Conservation (phyloP, 2,888 invertebrate species). For the Drosophila mayaguana region DNA sequence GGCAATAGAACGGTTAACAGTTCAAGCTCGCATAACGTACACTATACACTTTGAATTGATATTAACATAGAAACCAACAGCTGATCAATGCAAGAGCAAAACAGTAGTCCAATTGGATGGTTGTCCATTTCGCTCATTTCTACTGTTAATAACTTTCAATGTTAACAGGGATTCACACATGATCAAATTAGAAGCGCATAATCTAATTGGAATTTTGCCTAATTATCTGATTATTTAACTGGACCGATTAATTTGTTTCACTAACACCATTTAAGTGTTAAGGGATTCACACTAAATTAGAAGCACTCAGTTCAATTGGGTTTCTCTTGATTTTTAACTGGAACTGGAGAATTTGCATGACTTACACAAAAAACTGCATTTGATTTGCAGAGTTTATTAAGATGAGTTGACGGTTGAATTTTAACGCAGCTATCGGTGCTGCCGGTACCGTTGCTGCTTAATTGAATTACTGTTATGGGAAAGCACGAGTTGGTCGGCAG, state of each 20-base stretch:
- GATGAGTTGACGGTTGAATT: not conserved
- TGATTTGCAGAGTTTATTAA: not conserved
- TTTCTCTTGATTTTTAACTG: not conserved
- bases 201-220: not conserved
- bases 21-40: not conserved
- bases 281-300: not conserved
- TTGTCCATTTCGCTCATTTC: no score
- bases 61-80: not conserved
- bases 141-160: not conserved
- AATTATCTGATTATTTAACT: not conserved
- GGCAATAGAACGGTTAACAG: not conserved
- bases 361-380: conserved; percentile 72
- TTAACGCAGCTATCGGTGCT: conserved; percentile 1
- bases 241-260: not conserved
- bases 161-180: no score
- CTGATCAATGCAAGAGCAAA: not conserved
- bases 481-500: conserved; percentile 20
- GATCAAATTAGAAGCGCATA: not conserved
- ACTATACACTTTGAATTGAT: not conserved
- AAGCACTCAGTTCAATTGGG: not conserved
- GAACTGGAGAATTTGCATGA: conserved; percentile 2
- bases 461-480: conserved; percentile 34
- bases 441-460: conserved; percentile 5
- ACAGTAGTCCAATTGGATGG: no score
- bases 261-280: not conserved